These are phyloP conservation scores for Himalopsyche anomala DNA, from an alignment of 2,888 invertebrate genomes.

Conservation along the genomic window DNA sequence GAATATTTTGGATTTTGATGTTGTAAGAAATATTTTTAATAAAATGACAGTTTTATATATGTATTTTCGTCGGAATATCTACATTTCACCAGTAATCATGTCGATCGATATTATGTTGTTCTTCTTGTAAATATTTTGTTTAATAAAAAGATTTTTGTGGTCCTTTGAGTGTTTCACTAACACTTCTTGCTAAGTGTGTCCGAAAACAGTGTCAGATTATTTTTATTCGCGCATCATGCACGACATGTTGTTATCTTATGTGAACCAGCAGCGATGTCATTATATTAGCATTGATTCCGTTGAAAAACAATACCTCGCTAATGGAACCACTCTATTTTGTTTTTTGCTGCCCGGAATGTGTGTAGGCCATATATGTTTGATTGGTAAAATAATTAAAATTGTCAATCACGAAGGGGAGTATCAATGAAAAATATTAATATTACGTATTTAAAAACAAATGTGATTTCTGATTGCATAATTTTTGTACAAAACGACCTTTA, in stretches of 20 bases:
- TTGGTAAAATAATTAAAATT: conserved; percentile 5
- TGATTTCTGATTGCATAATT: too few relatives aligned
- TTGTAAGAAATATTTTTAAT: too few relatives aligned
- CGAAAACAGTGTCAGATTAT: conserved; percentile 42
- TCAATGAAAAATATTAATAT: not conserved
- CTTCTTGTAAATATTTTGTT: too few relatives aligned
- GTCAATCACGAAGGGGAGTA: not conserved
- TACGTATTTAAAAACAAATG: too few relatives aligned
- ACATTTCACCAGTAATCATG: too few relatives aligned
- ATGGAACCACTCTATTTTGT: conserved; percentile 41
- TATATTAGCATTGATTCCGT: not conserved
- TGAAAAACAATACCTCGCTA: conserved; percentile 26
- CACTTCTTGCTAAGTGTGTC: conserved; percentile 22
- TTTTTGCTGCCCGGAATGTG: conserved; percentile 5
- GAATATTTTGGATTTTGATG: too few relatives aligned
- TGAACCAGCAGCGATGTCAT: conserved; percentile 22
- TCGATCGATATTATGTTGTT: too few relatives aligned
- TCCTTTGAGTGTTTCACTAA: not conserved
- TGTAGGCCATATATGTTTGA: not conserved
- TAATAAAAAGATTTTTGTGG: not conserved
- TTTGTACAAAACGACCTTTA: too few relatives aligned
- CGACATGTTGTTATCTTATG: conserved; percentile 28
- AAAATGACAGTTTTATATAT: too few relatives aligned
- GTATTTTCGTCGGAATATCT: too few relatives aligned
- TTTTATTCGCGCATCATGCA: conserved; percentile 42